Conservation (phyloP, 2,888 invertebrate species). For the Rotaria magnacalcarata region DNA sequence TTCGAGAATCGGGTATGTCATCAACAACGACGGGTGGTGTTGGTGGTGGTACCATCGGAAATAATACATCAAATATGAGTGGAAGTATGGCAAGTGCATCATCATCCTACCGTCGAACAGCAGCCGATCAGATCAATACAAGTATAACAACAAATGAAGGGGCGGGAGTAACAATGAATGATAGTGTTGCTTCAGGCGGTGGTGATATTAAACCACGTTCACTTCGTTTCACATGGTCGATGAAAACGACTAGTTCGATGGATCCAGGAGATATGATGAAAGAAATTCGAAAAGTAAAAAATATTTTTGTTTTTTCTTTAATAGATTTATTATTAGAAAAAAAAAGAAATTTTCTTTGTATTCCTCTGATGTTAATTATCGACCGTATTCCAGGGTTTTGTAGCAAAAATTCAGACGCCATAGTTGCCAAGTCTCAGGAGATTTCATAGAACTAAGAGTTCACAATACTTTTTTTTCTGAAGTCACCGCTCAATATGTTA, state of each 20-base stretch:
- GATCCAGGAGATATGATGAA: constrained; percentile 97
- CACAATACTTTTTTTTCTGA: too few species aligned
- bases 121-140: not conserved
- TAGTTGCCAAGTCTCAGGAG: too few species aligned
- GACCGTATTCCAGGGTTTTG: too few species aligned
- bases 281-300: constrained; percentile 82
- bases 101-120: not conserved
- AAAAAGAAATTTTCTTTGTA: too few species aligned
- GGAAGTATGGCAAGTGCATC: not conserved
- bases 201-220: constrained; percentile 92
- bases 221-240: constrained; percentile 98
- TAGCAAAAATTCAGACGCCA: too few species aligned
- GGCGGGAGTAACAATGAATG: not conserved
- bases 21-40: not conserved
- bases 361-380: too few species aligned
- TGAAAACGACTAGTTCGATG: constrained; percentile 97
- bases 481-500: too few species aligned
- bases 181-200: constrained; percentile 41
- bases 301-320: too few species aligned
- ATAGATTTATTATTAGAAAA: too few species aligned
- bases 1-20: constrained; percentile 11
- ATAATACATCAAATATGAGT: constrained; percentile 4
- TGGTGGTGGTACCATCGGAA: not conserved
- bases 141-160: not conserved
- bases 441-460: too few species aligned